Percentiles rank a stretch among this genome's conserved stretches.
Evolutionary conservation across 1,140 invertebrate species (phyloP).

Genomic region (Chrysopa pallens): DNA sequence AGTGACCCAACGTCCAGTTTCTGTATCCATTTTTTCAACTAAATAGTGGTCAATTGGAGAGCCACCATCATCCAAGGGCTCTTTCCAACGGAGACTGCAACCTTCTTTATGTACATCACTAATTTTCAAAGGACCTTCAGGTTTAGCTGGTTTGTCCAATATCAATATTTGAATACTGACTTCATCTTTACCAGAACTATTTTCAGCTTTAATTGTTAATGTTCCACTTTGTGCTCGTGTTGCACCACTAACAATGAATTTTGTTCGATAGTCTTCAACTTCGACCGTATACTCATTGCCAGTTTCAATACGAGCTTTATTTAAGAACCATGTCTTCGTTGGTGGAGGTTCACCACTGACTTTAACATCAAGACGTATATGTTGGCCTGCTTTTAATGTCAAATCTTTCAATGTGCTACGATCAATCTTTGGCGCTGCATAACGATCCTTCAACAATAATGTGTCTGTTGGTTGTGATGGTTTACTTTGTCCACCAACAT

Average conservation of each 20-base stretch:
- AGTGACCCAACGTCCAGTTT: constrained; percentile 69
- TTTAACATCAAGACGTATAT: constrained; percentile 71
- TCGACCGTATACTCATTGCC: constrained; percentile 58
- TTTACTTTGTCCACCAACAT: constrained; percentile 85
- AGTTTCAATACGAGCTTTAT: constrained; percentile 51
- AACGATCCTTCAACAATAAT: constrained; percentile 68
- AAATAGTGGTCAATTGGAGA: constrained; percentile 79
- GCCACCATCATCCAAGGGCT: constrained; percentile 81
- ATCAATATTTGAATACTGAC: constrained; percentile 77
- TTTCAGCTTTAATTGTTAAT: constrained; percentile 77
- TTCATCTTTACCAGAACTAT: constrained; percentile 79
- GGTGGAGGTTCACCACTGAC: constrained; percentile 79
- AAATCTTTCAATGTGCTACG: constrained; percentile 72
- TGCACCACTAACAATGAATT: constrained; percentile 54
- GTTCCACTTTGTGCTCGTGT: constrained; percentile 68
- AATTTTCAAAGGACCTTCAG: constrained; percentile 77
- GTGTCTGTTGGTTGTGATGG: constrained; percentile 71
- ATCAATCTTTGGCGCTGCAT: constrained; percentile 78
- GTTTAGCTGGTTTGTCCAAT: constrained; percentile 72
- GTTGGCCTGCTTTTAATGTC: constrained; percentile 71
- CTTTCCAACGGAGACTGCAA: constrained; percentile 85
- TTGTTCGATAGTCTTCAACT: constrained; percentile 70
- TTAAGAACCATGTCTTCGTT: constrained; percentile 67
- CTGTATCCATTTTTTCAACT: constrained; percentile 79
- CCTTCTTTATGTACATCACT: constrained; percentile 87